These are phyloP conservation scores for Aphodius sticticus DNA, from an alignment of 2,888 invertebrate genomes.

Conservation along the genomic window DNA sequence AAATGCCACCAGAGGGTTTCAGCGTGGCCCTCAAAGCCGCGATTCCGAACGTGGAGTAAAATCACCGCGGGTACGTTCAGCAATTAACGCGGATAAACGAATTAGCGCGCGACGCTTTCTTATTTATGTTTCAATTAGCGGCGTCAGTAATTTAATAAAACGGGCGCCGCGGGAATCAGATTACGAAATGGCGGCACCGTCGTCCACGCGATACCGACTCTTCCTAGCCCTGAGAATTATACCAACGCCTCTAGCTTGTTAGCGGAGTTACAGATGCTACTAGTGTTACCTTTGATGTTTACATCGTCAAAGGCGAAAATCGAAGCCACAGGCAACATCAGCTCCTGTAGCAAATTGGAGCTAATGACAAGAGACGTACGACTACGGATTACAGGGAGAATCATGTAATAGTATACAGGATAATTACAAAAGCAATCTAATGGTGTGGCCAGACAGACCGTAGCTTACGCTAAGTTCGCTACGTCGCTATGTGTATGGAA, in stretches of 20 bases:
- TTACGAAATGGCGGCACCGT: background rate
- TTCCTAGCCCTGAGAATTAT: background rate
- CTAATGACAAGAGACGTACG: too few species aligned
- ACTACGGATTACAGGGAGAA: too few species aligned
- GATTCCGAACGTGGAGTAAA: background rate
- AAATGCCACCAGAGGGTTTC: background rate
- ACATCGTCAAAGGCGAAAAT: too few species aligned
- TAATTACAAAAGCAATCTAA: too few species aligned
- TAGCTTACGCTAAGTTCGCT: too few species aligned
- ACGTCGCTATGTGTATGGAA: too few species aligned
- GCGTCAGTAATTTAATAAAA: background rate
- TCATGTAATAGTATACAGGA: too few species aligned
- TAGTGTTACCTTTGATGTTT: too few species aligned
- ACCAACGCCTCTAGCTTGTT: background rate
- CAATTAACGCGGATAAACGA: constrained; percentile 33
- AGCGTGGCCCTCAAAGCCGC: background rate
- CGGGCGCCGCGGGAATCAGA: background rate
- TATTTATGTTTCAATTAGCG: constrained; percentile 39
- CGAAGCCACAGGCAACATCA: too few species aligned
- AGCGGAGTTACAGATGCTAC: background rate
- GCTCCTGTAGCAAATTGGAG: too few species aligned
- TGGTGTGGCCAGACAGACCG: too few species aligned
- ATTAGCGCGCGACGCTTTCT: constrained; percentile 33
- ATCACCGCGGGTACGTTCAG: constrained; percentile 12
- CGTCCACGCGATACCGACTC: background rate